Percentiles rank a stretch among this genome's conserved stretches.
These are phyloP conservation scores for Danio aesculapii DNA, from an alignment of 2,797 vertebrate genomes.

Conservation along the genomic window DNA sequence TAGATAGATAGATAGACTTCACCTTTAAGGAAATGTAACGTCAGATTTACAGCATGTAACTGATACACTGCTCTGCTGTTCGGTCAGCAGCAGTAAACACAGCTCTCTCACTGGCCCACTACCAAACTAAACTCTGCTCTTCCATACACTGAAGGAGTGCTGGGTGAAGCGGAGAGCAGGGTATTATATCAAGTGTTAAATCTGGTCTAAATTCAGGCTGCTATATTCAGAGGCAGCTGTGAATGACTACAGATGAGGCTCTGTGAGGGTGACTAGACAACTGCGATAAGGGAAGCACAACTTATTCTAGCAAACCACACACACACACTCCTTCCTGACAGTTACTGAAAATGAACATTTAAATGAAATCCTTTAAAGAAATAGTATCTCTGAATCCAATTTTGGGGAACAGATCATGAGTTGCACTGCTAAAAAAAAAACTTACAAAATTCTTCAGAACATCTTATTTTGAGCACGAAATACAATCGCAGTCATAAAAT, in stretches of 20 bases:
- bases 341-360: no score
- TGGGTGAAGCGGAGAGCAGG: conserved; percentile 50
- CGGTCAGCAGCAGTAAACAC: conserved; percentile 18
- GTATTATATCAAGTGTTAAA: conserved; percentile 66
- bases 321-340: background rate
- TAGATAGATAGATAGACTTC: background rate
- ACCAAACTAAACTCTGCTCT: background rate
- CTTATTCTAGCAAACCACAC: background rate
- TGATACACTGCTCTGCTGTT: background rate
- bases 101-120: conserved; percentile 1
- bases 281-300: background rate
- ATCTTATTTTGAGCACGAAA: background rate
- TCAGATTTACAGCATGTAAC: background rate
- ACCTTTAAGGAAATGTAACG: background rate
- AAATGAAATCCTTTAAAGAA: no score
- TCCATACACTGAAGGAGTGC: conserved; percentile 3
- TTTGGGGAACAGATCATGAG: no score
- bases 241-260: conserved; percentile 44
- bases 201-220: conserved; percentile 65
- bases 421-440: no score
- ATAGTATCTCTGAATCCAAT: no score
- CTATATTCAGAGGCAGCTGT: conserved; percentile 72
- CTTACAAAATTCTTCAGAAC: background rate
- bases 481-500: no score
- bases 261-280: conserved; percentile 2